Evolutionary conservation across 1,140 invertebrate species (phyloP), one percentile per base, ranked within the genome.

Genomic region (Drosophila mauritiana): DNA sequence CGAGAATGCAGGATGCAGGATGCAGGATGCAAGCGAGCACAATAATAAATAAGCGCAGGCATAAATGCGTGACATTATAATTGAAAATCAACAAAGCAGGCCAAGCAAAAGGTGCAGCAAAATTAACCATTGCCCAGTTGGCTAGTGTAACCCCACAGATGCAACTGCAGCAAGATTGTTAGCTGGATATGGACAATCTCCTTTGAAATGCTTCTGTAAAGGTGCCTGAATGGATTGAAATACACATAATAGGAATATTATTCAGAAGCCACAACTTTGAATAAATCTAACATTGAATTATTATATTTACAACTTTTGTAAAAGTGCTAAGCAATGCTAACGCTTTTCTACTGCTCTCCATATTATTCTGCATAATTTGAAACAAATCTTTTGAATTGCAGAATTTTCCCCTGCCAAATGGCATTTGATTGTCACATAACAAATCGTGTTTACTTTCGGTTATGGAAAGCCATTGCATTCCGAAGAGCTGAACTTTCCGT

Each of bases 21-120:
- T 10, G 34, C 8, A 13, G 31, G 10, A 11, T 49, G 39, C 17
- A 7, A 55, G 49, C 40, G 39, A 58, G 52, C 25, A 59, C 45
- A 65, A 72, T 79, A 80, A 84, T 84, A 84, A 76, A 80, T 77
- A 84, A 67, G 67, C 73, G 64, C 49, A 80, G 76, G 55, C 80
- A 83, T 77, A 69, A 80, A 77, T 77, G 77, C 81, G 78, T 85
- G 53, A 73, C 73, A 73, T 68, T 80, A 65, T 80, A 80, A 84
- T 80, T 84, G 81, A 65, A 83, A 45, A 55, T 59, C 61, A 64
- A 57, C 68, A 74, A 74, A 63, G 68, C 45, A 54, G 48, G 46
- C 27, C 46, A 27, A 17, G 25, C 48, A 15, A 34, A 51, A 49
- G 25, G n/a, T 15, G 40, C 37, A 2, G 37, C n/a, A n/a, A 13